These are phyloP conservation scores for Daubentonia madagascariensis DNA, from an alignment of 2,113 vertebrate genomes.

Conservation along the genomic window DNA sequence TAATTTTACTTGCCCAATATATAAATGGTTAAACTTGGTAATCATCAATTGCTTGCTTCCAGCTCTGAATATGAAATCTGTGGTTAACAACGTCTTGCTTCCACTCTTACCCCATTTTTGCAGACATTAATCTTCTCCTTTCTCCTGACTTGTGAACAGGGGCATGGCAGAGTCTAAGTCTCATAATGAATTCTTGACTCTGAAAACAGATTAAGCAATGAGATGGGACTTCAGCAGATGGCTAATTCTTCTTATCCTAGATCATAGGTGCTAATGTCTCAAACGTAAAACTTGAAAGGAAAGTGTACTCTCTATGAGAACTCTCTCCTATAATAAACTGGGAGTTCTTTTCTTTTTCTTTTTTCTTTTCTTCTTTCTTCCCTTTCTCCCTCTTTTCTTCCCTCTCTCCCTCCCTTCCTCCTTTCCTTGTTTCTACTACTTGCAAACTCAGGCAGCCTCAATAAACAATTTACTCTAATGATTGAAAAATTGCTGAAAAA, in stretches of 20 bases:
- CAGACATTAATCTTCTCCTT: background rate
- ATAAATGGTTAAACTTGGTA: background rate
- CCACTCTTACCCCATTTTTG: background rate
- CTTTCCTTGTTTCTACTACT: no score
- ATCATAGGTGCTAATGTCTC: background rate
- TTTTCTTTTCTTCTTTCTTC: no score
- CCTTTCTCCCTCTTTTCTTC: background rate
- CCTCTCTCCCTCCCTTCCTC: rapidly evolving
- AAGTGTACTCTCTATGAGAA: background rate
- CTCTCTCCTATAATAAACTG: background rate
- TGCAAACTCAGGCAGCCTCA: background rate
- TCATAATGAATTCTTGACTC: background rate
- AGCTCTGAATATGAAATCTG: background rate
- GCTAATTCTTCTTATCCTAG: background rate
- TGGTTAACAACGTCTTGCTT: background rate
- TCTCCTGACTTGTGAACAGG: background rate
- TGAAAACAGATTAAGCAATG: background rate
- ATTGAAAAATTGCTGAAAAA: background rate
- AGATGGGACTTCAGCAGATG: background rate
- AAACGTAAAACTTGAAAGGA: background rate
- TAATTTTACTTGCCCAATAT: background rate
- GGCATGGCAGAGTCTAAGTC: background rate
- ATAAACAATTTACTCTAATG: background rate
- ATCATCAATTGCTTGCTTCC: background rate
- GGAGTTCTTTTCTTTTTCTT: background rate